Evolutionary conservation across 2,888 invertebrate genomes (phyloP).

Genomic region (Camponotus fellah): DNA sequence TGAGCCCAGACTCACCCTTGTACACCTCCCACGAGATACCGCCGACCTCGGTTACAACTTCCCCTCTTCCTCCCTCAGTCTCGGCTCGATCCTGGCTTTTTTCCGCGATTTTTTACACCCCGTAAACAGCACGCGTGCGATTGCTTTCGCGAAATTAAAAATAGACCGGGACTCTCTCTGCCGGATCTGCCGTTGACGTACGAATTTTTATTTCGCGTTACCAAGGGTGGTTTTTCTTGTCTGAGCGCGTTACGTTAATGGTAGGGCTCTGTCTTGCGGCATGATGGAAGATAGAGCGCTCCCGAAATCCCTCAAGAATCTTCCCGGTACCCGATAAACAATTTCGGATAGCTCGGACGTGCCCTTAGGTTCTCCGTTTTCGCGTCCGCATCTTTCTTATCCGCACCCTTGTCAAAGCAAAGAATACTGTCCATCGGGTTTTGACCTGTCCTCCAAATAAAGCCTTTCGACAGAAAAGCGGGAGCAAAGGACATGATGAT

Average conservation of each 20-base stretch:
- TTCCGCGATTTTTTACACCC: constrained; percentile 7
- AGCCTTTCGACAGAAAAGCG: constrained; percentile 15
- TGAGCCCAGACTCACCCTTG: constrained; percentile 32
- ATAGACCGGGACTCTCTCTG: constrained; percentile 37
- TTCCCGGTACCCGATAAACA: constrained; percentile 65
- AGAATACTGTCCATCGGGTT: constrained; percentile 52
- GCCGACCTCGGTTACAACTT: neutral
- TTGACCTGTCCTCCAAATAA: constrained; percentile 54
- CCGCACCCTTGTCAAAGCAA: constrained; percentile 68
- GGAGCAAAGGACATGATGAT: neutral
- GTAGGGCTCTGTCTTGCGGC: constrained; percentile 56
- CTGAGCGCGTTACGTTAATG: constrained; percentile 65
- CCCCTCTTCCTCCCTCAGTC: neutral
- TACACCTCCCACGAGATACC: constrained; percentile 1
- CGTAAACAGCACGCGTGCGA: neutral
- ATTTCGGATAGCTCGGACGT: constrained; percentile 63
- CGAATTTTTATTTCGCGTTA: constrained; percentile 62
- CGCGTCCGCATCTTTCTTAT: constrained; percentile 29
- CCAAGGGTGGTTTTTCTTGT: constrained; percentile 42
- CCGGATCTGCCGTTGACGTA: constrained; percentile 62
- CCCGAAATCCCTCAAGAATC: constrained; percentile 71
- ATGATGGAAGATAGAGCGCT: constrained; percentile 70
- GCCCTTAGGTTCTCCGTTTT: constrained; percentile 16
- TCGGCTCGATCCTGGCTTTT: neutral
- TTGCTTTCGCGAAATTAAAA: constrained; percentile 63